Evolutionary conservation across 2,113 vertebrate species (phyloP), one percentile per base, ranked within the genome.

Genomic region (Rhinolophus sinicus): DNA sequence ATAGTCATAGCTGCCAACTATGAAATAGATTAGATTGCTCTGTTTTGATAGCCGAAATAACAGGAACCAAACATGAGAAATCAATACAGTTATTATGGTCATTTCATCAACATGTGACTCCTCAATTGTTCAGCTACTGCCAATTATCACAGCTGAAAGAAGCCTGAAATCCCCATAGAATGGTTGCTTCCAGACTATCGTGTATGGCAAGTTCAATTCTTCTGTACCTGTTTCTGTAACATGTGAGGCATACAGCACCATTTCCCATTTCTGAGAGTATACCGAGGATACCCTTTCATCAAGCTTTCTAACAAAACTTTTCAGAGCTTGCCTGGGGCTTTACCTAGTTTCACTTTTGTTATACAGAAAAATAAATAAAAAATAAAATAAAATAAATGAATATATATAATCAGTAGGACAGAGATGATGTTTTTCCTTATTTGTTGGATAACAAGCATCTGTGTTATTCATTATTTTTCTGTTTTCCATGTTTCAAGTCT

Each of bases 31-130:
- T 83, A 78, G 28, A 52, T 93, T 91, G 52, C 28, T 58, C 92
- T 96, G 33, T 95, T 97, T 92, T 90, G 94, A 90, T 87, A 92
- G 58, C 64, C 96, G 73, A 96, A 82, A 89, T 87, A 93, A 76
- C 28, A 84, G 77, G 58, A 92, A 56, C 22, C 11, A 93, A 96
- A 77, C 44, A 73, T 21, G 19, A 62, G 3, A n/a, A 87, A 95
- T 96, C 75, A 82, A 94, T 94, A 75, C 44, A 77, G 62, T 78
- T 75, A 83, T 92, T 95, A 72, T 87, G 90, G 47, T 92, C 83
- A 95, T 92, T 94, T 96, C 58, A 60, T 62, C 80, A 95, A 67
- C 35, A 87, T 22, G 75, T 92, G 90, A 87, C 56, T 78, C 70
- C 24, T 52, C 33, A 24, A 15, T 67, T 92, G 67, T 94, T 77